Conservation (phyloP, 2,888 invertebrate species). For the Eupithecia subumbrata region DNA sequence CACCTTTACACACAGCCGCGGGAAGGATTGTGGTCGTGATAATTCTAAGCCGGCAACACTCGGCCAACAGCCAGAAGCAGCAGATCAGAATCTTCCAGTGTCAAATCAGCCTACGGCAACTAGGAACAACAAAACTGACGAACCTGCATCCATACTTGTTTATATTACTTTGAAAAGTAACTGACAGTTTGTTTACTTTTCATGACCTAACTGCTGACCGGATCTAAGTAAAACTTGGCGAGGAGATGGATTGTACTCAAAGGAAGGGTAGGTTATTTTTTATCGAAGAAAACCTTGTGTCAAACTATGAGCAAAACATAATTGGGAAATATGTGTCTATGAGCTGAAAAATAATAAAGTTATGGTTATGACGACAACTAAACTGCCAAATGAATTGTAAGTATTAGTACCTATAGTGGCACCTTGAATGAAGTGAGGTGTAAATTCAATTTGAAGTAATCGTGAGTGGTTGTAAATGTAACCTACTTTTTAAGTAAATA, state of each 20-base stretch:
- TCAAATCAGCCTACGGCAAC: no score
- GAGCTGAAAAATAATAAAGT: not conserved
- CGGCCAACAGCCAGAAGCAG: not conserved
- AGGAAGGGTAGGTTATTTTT: not conserved
- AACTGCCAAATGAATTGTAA: slow-evolving; percentile 21
- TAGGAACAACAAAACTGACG: no score
- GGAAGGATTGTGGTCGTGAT: not conserved
- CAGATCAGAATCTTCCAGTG: not conserved
- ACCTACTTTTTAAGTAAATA: slow-evolving; percentile 15
- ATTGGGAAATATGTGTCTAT: not conserved
- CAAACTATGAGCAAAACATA: not conserved
- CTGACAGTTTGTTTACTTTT: no score
- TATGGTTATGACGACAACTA: not conserved
- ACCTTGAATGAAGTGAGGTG: slow-evolving; percentile 28
- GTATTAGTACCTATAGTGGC: slow-evolving; percentile 21
- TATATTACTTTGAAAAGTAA: no score
- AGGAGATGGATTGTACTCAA: not conserved
- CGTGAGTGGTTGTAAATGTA: not conserved
- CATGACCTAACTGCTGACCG: not conserved
- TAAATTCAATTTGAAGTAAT: slow-evolving; percentile 22
- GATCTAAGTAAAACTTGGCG: not conserved
- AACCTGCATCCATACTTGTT: no score
- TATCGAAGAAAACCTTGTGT: not conserved
- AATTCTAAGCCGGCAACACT: not conserved
- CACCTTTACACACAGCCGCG: not conserved